Evolutionary conservation across 2,113 vertebrate genomes (phyloP), one percentile per base, ranked within the genome.

Genomic region (Galeopterus variegatus): DNA sequence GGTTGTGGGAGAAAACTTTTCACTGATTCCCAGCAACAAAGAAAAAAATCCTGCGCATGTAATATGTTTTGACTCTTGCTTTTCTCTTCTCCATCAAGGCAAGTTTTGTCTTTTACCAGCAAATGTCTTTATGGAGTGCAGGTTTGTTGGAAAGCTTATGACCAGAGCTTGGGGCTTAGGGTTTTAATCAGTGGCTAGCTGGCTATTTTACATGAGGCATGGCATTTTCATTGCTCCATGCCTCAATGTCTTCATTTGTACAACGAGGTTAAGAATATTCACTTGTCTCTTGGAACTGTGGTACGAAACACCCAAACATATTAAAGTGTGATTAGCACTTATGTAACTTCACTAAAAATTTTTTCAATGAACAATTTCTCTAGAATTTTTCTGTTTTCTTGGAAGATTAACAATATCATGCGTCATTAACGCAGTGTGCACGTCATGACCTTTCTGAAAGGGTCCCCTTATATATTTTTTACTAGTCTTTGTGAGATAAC

Each of bases 181-280:
- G 70, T 88, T 98, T 97, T 95, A 95, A 91, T 94, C 92, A 72
- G 92, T 75, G 62, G 28, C 67, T 96, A 41, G 62, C 87, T 67
- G 70, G 52, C 52, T 88, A 0, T 92, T 96, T 95, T 65, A 94
- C 84, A 81, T 94, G 88, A 70, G 90, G 94, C 90, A 54, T 72
- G 36, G 67, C 41, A 21, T 84, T 91, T 64, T 62, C 90, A 92
- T 96, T 92, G 45, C 36, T 93, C 84, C 41, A 69, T 45, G 91
- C 75, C 84, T 96, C 94, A 60, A 5, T 85, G 76, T 52, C 65
- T 97, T 92, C 84, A 73, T 58, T 88, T 84, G 7, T 79, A 79
- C 41, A 81, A 67, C 0, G 54, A 94, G 52, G 80, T 93, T 92
- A 88, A 88, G 84, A 79, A 88, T 96, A 82, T 83, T 95, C 58